Evolutionary conservation across 1,140 invertebrate species (phyloP).

Genomic region (Drosophila murphyi): DNA sequence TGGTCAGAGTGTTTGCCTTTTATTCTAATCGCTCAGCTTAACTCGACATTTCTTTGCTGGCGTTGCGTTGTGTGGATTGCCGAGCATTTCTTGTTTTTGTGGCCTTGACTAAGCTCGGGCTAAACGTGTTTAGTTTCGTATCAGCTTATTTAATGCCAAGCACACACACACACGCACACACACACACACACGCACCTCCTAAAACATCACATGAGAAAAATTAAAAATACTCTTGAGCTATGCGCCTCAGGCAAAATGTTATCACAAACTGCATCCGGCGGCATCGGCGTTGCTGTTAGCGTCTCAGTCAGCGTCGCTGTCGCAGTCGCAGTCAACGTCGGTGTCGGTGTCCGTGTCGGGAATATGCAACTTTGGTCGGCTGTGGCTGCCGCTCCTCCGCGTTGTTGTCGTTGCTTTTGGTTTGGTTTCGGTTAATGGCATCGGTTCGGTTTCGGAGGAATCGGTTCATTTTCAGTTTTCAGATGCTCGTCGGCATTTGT

Average conservation of each 20-base stretch:
- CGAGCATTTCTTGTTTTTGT: constrained; percentile 1
- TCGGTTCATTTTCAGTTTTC: constrained; percentile 53
- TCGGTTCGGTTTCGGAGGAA: constrained; percentile 3
- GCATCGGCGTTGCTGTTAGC: constrained; percentile 13
- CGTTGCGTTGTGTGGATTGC: not conserved
- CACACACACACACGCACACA: not conserved
- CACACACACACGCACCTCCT: not conserved
- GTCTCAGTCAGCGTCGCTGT: constrained; percentile 1
- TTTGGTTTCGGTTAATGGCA: constrained; percentile 14
- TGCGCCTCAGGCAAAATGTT: constrained; percentile 70
- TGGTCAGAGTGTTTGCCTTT: constrained; percentile 39
- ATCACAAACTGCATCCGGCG: constrained; percentile 78
- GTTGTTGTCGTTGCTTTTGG: constrained; percentile 9
- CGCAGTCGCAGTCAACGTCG: constrained; percentile 1
- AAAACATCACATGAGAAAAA: constrained; percentile 39
- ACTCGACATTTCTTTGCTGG: not conserved
- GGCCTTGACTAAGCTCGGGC: constrained; percentile 35
- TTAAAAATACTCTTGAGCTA: constrained; percentile 57
- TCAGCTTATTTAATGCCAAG: constrained; percentile 29
- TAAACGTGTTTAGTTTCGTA: constrained; percentile 39
- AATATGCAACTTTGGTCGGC: constrained; percentile 6
- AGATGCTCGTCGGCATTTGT: constrained; percentile 79
- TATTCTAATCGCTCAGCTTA: constrained; percentile 6
- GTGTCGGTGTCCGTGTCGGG: not conserved
- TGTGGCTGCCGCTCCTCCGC: constrained; percentile 5